Evolutionary conservation across 2,113 vertebrate genomes (phyloP).

Genomic region (Orientallactaga bullata): DNA sequence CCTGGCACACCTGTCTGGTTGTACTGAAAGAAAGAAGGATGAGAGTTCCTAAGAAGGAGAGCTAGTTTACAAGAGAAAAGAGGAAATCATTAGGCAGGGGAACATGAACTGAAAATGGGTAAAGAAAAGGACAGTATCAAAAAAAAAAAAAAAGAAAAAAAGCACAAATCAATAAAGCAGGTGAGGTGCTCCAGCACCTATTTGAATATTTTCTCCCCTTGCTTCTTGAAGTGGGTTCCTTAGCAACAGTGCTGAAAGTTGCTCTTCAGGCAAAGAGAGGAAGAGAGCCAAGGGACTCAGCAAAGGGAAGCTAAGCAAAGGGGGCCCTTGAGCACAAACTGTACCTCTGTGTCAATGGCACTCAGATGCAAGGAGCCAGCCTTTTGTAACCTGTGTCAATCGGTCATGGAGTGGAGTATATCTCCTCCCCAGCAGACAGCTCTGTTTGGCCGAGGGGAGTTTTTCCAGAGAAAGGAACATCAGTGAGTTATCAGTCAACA

Average conservation of each 20-base stretch:
- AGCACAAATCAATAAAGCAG: neutral
- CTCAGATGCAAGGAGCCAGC: neutral
- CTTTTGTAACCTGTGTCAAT: neutral
- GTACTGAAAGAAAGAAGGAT: neutral
- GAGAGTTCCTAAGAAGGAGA: neutral
- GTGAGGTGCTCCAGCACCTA: neutral
- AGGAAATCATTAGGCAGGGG: neutral
- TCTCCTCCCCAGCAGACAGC: neutral
- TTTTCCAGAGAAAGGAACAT: neutral
- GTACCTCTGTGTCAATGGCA: neutral
- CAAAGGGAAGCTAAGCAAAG: rapidly evolving
- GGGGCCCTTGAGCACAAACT: neutral
- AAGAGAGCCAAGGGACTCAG: neutral
- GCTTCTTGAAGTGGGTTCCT: neutral
- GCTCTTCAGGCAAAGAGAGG: neutral
- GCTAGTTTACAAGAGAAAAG: neutral
- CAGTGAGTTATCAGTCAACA: neutral
- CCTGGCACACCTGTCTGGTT: neutral
- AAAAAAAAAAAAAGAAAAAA: neutral
- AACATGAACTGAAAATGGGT: slow-evolving; percentile 23
- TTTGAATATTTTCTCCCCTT: neutral
- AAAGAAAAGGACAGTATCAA: neutral
- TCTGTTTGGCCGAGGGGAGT: neutral
- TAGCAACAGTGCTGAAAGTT: neutral
- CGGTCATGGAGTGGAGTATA: rapidly evolving